These are phyloP conservation scores for Eurytoma adleriae DNA, from an alignment of 2,888 invertebrate genomes.

Conservation along the genomic window DNA sequence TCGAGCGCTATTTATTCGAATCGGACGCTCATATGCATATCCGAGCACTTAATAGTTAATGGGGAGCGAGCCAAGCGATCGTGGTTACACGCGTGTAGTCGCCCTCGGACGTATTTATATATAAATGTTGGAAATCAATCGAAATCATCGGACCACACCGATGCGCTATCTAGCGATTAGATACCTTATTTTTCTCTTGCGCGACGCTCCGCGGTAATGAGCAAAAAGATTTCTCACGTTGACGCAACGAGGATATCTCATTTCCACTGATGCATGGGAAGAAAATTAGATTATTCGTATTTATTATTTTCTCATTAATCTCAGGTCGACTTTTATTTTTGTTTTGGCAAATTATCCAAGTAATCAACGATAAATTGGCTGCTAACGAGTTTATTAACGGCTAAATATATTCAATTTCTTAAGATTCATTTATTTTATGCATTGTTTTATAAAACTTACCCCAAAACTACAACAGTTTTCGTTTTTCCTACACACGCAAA, in stretches of 20 bases:
- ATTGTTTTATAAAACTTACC: not conserved
- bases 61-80: not conserved
- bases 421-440: not conserved
- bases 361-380: no score
- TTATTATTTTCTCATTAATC: no score
- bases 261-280: no score
- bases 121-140: conserved; percentile 5
- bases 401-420: no score
- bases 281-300: no score
- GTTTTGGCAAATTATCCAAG: no score
- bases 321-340: no score
- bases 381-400: no score
- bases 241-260: no score
- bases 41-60: conserved; percentile 14
- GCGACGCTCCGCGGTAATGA: not conserved
- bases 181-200: not conserved
- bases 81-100: not conserved
- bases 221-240: no score
- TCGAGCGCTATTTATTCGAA: not conserved
- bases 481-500: no score
- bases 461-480: no score
- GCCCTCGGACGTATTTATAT: conserved; percentile 7
- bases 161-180: conserved; percentile 1
- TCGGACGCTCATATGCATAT: conserved; percentile 15
- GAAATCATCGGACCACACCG: conserved; percentile 28